Evolutionary conservation across 2,113 vertebrate species (phyloP).

Genomic region (Psilopsiagon aymara): DNA sequence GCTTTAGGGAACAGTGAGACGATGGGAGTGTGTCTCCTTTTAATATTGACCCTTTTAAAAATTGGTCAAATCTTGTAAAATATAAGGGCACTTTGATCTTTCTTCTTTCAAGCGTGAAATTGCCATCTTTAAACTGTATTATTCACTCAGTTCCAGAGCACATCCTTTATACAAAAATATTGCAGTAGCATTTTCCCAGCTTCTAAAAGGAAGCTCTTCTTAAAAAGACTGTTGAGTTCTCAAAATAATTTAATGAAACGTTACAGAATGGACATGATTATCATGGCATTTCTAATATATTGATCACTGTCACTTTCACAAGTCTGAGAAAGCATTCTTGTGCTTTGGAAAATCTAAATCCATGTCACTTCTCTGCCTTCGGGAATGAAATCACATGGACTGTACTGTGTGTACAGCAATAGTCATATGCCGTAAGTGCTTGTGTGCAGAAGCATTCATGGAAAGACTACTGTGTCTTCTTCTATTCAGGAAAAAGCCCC

Average conservation of each 20-base stretch:
- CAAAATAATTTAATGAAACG: not conserved
- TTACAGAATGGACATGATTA: not conserved
- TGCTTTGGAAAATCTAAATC: not conserved
- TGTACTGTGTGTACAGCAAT: accelerated
- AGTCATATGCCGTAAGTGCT: not conserved
- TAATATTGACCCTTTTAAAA: not conserved
- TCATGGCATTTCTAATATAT: not conserved
- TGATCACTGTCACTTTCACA: not conserved
- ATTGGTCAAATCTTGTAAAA: not conserved
- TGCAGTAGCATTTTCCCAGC: not conserved
- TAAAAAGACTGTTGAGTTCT: not conserved
- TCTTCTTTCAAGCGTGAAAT: not conserved
- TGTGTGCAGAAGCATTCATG: not conserved
- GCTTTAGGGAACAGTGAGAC: not conserved
- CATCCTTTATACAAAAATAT: not conserved
- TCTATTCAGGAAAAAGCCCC: not conserved
- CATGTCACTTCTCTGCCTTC: not conserved
- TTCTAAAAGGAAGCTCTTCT: not conserved
- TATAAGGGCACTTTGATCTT: not conserved
- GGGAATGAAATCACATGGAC: not conserved
- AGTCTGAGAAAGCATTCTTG: not conserved
- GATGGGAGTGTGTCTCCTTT: not conserved
- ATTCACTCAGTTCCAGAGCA: not conserved
- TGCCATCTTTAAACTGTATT: not conserved
- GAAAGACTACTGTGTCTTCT: not conserved